phyloP scores from a whole-genome alignment of 2,113 vertebrate genomes.

The Arenaria interpres region DNA sequence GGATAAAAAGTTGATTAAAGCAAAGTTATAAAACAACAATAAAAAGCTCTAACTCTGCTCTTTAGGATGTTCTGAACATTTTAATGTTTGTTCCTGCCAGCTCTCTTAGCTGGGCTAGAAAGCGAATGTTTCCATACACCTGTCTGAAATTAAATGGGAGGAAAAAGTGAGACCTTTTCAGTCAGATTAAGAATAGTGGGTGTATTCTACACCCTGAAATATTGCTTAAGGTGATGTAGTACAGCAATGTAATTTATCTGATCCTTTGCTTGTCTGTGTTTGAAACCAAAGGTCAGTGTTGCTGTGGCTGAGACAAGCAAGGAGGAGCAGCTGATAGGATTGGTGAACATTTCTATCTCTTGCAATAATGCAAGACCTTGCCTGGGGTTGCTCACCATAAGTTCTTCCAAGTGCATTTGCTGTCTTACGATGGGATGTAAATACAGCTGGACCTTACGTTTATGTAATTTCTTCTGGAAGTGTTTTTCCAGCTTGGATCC shows the following conservation, averaged over 20 bases:
- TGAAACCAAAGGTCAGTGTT: neutral
- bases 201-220: neutral
- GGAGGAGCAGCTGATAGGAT: neutral
- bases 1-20: slow-evolving; percentile 76
- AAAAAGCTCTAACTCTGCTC: slow-evolving; percentile 52
- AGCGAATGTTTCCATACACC: neutral
- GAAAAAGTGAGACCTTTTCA: neutral
- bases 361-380: neutral
- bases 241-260: neutral
- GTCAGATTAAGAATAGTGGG: neutral
- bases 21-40: slow-evolving; percentile 73
- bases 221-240: neutral
- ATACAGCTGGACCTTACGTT: neutral
- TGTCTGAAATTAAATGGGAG: neutral
- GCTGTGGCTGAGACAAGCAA: neutral
- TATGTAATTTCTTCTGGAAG: neutral
- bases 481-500: neutral
- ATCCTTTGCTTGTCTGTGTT: neutral
- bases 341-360: neutral
- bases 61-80: slow-evolving; percentile 49
- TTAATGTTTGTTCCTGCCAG: slow-evolving; percentile 39
- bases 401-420: neutral
- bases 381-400: neutral
- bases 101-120: neutral
- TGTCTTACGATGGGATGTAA: neutral